Base-by-base conservation (phyloP, 2,888 invertebrate genomes). In the Panorpa germanica region DNA sequence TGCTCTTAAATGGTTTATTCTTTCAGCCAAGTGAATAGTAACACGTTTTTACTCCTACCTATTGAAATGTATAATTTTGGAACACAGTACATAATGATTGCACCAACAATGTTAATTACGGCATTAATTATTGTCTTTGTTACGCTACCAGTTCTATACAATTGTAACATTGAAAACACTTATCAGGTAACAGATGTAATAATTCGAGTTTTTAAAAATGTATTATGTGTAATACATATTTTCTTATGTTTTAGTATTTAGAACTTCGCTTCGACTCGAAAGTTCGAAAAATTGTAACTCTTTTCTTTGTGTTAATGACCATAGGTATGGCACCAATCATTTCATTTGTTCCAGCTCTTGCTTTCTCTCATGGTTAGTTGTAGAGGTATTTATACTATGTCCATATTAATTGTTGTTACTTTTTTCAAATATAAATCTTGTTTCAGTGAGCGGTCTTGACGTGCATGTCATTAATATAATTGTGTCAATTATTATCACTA, bases 51-150 rank as follows among this genome's bases (percentile, higher is more conserved):
- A 42, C 55, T 63, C 2, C 55, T 59, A 9, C 63, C 64, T 0
- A 55, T 60, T 1, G 64, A 65, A 39, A 52, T 53, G 34, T 64
- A 64, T 40, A 40, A 50, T 5, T 60, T 50, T 38, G 65, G 65
- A 2, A 50, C 57, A 2, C 56, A 52, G 37, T 61, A 57, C 34
- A 37, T 50, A 8, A 44, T 51, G 10, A 36, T 52, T 6, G 47
- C 53, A 2, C n/a, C 60, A 1, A 44, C 55, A 2, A 53, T 59
- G 40, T 32, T 58, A 9, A 36, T 51, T 1, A 54, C 44, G 6
- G 37, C 46, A 3, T 51, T 52, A 2, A 27, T 46, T 6, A 37
- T 49, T 7, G 42, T 51, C 27, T 53, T 45, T 33, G 34, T 57
- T 2, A 57, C 57, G 35, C 45, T 57, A 9, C 62, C 63, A 0